phyloP scores from a whole-genome alignment of 2,113 vertebrate genomes.

The Lophotis ruficrista region DNA sequence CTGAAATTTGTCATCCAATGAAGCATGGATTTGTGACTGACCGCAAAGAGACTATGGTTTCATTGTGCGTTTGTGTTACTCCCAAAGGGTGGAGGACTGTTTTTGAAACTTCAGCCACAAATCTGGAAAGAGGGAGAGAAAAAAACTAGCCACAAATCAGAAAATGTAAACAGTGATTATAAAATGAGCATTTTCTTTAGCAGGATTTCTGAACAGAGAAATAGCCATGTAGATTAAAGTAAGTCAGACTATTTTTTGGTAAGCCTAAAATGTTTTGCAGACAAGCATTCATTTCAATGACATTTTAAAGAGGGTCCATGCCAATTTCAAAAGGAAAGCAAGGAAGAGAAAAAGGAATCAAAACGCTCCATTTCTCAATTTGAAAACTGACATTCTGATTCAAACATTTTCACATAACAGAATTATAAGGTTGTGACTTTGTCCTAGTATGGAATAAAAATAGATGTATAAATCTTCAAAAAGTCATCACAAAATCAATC shows the following conservation, averaged over 20 bases:
- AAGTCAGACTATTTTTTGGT: neutral
- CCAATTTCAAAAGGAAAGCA: constrained; percentile 12
- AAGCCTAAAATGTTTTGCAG: neutral
- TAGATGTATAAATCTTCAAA: constrained; percentile 9
- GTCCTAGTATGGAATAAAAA: neutral
- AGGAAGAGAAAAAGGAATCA: neutral
- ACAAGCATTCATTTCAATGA: neutral
- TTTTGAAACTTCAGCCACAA: neutral
- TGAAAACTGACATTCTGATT: constrained; percentile 28
- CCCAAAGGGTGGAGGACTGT: neutral
- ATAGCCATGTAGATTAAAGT: neutral
- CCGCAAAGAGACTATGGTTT: neutral
- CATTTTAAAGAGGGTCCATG: neutral
- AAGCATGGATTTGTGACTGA: neutral
- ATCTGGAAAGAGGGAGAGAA: neutral
- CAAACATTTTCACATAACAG: constrained; percentile 9
- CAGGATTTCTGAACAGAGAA: neutral
- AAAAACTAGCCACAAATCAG: neutral
- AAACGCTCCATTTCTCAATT: neutral
- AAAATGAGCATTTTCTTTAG: neutral
- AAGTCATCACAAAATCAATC: neutral
- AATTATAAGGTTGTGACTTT: constrained; percentile 2
- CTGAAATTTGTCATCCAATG: neutral
- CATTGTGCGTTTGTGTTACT: neutral
- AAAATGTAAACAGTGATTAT: neutral